phyloP scores from a whole-genome alignment of 2,113 vertebrate genomes.

The Pachypanchax playfairii region DNA sequence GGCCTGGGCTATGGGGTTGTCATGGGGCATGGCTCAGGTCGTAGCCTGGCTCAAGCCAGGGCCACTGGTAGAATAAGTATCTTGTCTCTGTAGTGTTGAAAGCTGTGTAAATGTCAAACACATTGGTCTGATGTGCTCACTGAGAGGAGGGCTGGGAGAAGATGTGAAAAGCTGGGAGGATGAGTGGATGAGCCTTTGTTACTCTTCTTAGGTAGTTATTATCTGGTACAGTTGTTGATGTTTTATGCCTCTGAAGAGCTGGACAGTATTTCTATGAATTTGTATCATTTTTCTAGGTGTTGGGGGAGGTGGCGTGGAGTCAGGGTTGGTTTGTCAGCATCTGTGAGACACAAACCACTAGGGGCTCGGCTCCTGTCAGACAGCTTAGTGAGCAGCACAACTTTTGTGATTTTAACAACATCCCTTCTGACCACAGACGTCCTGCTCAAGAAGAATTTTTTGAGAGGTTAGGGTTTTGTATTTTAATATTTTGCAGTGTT shows the following conservation, averaged over 20 bases:
- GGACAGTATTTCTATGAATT: constrained; percentile 30
- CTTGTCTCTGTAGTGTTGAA: constrained; percentile 72
- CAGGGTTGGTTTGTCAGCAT: constrained; percentile 42
- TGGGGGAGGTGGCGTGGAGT: background rate
- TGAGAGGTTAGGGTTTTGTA: constrained; percentile 52
- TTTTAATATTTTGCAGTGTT: constrained; percentile 43
- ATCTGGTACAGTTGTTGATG: constrained; percentile 73
- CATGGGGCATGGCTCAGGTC: constrained; percentile 57
- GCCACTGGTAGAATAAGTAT: constrained; percentile 69
- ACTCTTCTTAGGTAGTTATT: constrained; percentile 54
- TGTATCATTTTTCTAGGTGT: background rate
- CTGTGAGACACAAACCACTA: constrained; percentile 54
- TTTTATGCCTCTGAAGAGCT: constrained; percentile 57
- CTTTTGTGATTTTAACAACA: constrained; percentile 70
- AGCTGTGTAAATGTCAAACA: constrained; percentile 79
- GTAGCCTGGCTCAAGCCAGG: constrained; percentile 53
- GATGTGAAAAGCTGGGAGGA: constrained; percentile 31
- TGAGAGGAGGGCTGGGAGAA: constrained; percentile 41
- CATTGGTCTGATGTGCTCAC: constrained; percentile 66
- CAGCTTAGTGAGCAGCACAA: constrained; percentile 65
- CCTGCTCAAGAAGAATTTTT: constrained; percentile 48
- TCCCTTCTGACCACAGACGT: constrained; percentile 61
- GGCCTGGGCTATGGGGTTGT: constrained; percentile 64
- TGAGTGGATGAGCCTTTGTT: constrained; percentile 43
- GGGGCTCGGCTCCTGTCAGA: constrained; percentile 66